These are phyloP conservation scores for Polydrusus cervinus DNA, from an alignment of 2,888 invertebrate genomes.

Conservation along the genomic window DNA sequence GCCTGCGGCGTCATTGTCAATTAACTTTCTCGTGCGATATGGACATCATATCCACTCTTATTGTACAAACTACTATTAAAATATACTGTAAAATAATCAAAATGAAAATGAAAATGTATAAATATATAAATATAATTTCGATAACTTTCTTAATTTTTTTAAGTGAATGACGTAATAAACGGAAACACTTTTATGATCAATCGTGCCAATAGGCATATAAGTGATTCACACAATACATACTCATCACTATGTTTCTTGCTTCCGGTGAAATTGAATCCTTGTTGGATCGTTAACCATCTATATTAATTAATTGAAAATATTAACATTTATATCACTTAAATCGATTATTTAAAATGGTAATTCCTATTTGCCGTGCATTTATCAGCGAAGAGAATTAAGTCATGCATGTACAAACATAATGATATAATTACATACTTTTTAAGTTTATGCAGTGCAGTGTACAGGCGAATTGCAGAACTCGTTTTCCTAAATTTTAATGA, in stretches of 20 bases:
- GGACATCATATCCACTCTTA: too few relatives aligned
- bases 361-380: background rate
- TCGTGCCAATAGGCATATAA: background rate
- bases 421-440: background rate
- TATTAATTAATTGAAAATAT: background rate
- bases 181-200: constrained; percentile 7
- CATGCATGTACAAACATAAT: background rate
- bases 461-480: too few relatives aligned
- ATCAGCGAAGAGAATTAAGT: background rate
- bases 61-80: too few relatives aligned
- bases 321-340: constrained; percentile 5
- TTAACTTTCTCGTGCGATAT: too few relatives aligned
- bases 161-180: background rate
- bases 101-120: background rate
- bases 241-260: background rate
- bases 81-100: too few relatives aligned
- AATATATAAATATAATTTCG: too few relatives aligned
- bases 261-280: constrained; percentile 21
- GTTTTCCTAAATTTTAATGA: too few relatives aligned
- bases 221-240: background rate
- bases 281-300: constrained; percentile 12
- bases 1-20: too few relatives aligned
- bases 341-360: background rate
- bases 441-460: too few relatives aligned
- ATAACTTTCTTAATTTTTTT: background rate